Base-by-base conservation (phyloP, 2,888 invertebrate genomes). In the Plebejus argus region DNA sequence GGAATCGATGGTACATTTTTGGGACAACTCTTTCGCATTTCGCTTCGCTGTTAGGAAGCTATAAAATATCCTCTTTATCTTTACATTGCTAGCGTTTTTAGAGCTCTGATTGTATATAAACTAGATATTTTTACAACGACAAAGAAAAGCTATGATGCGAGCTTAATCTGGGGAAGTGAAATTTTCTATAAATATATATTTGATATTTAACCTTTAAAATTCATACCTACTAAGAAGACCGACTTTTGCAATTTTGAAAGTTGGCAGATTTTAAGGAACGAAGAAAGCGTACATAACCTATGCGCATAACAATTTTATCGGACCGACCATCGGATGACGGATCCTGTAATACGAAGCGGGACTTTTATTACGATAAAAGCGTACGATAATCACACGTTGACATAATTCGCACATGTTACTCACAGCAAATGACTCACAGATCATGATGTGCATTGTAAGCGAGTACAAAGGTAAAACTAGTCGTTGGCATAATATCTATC, bases 381-480 rank as follows among this genome's bases (percentile, higher is more conserved):
- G 84, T 83, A 83, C 87, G 86, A 87, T 89, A 87, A 85, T 81
- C 84, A 76, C 45, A 70, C 20, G 84, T 86, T 86, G 85, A 87
- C 86, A 83, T 80, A 83, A 82, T 81, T 78, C 78, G 82, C 85
- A 82, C 82, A 84, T 87, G 85, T 88, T 84, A 84, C 83, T 86
- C 83, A 83, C 28, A 28, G 53, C 74, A 74, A 45, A 49, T 74
- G 74, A 74, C 74, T 74, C 74, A 74, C 28, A 49, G 74, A 74
- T 28, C 74, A 74, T 74, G 74, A 28, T 74, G 74, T 74, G 74
- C 49, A 74, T 74, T 53, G 53, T 23, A 74, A 74, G 18, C 49
- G 3, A 28, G 53, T 74, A 66, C 12, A 66, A 12, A 33, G 66
- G 20, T 28, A 66, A 58, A 58, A 8, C 15, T 23, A 28, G 66